Evolutionary conservation across 2,797 vertebrate species (phyloP).

Genomic region (Pangasius larnaudii): DNA sequence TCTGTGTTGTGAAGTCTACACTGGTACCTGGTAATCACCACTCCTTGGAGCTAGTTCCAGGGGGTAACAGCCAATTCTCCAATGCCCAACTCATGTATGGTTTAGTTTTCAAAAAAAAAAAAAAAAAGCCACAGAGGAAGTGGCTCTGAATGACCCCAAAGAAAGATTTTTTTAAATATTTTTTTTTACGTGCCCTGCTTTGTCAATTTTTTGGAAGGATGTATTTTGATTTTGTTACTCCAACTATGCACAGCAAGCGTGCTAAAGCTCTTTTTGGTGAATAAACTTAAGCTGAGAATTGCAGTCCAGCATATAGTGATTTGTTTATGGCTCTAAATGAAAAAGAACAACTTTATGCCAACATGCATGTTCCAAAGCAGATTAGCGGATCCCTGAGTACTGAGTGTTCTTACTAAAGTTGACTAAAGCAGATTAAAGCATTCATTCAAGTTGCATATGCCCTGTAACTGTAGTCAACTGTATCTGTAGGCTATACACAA

Average conservation of each 20-base stretch:
- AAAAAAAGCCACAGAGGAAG: not conserved
- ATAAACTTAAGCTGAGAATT: not conserved
- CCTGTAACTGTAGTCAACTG: slow-evolving; percentile 26
- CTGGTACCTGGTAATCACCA: not conserved
- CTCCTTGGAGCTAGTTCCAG: not conserved
- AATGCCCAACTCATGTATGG: not conserved
- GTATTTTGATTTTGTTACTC: not conserved
- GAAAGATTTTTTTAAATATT: not conserved
- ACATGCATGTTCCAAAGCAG: slow-evolving; percentile 32
- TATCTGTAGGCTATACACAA: slow-evolving; percentile 29
- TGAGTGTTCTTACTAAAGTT: slow-evolving; percentile 25
- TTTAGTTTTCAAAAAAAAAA: not conserved
- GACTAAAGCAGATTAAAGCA: slow-evolving; percentile 40
- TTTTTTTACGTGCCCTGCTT: not conserved
- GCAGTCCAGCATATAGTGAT: slow-evolving; percentile 1
- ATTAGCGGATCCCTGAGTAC: slow-evolving; percentile 32
- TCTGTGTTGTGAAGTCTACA: not conserved
- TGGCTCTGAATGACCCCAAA: not conserved
- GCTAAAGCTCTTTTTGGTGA: not conserved
- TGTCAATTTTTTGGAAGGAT: not conserved
- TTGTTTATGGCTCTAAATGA: slow-evolving; percentile 29
- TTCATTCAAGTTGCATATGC: slow-evolving; percentile 1
- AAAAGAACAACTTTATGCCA: slow-evolving; percentile 22
- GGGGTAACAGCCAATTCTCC: not conserved
- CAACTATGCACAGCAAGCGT: not conserved